Evolutionary conservation across 1,140 invertebrate species (phyloP).

Genomic region (Aphelinus atriplicis): DNA sequence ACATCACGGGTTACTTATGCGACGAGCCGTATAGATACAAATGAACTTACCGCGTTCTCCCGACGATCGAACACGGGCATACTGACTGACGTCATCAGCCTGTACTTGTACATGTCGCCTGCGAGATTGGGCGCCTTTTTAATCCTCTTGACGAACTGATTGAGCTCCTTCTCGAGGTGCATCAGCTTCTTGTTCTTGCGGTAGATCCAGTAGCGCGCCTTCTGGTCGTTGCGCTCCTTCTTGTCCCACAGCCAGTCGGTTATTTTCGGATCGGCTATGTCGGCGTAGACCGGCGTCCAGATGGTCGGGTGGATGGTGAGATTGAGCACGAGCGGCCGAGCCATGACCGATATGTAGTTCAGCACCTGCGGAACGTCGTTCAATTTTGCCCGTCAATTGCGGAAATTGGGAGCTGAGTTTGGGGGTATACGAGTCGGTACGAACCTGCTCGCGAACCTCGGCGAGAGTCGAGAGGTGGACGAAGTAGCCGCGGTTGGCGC

Average conservation of each 20-base stretch:
- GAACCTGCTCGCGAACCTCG: slow-evolving; percentile 88
- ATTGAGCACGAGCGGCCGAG: slow-evolving; percentile 84
- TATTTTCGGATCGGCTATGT: slow-evolving; percentile 87
- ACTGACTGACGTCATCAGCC: slow-evolving; percentile 89
- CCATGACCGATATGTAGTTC: slow-evolving; percentile 91
- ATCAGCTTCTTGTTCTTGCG: slow-evolving; percentile 68
- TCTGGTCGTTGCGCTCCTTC: slow-evolving; percentile 80
- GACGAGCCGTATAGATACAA: neutral
- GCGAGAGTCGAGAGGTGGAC: slow-evolving; percentile 92
- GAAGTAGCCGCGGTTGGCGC: slow-evolving; percentile 92
- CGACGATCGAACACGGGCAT: slow-evolving; percentile 90
- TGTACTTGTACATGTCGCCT: slow-evolving; percentile 71
- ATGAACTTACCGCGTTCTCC: slow-evolving; percentile 76
- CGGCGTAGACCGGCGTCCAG: slow-evolving; percentile 94
- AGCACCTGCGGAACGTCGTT: slow-evolving; percentile 69
- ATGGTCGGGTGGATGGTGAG: slow-evolving; percentile 81
- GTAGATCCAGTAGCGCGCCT: slow-evolving; percentile 74
- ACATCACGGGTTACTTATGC: too few species aligned
- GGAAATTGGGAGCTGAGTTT: too few species aligned
- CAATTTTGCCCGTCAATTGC: too few species aligned
- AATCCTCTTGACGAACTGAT: slow-evolving; percentile 64
- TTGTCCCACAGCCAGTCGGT: slow-evolving; percentile 90
- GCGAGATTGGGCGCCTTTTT: slow-evolving; percentile 67
- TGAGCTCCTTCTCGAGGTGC: slow-evolving; percentile 68
- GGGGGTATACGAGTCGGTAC: too few species aligned